A percentile compares a stretch with the other conserved stretches of the same genome.
phyloP scores from a whole-genome alignment of 2,113 vertebrate species.

The Helogale parvula region DNA sequence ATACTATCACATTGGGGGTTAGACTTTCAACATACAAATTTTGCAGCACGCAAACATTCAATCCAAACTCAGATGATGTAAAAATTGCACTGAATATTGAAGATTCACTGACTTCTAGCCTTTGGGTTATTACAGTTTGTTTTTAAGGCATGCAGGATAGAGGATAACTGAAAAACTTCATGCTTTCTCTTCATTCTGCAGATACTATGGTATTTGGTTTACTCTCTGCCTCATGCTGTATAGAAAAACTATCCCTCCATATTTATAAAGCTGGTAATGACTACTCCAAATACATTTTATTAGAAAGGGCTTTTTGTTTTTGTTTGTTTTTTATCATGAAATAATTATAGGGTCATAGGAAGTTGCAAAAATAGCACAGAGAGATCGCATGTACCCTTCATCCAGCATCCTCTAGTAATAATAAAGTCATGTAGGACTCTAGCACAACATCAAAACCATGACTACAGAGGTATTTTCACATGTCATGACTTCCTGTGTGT shows the following conservation, averaged over 20 bases:
- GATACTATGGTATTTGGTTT: background rate
- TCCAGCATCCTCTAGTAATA: background rate
- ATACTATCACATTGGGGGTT: background rate
- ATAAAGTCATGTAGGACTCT: background rate
- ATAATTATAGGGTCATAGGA: background rate
- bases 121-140: background rate
- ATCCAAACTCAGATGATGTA: background rate
- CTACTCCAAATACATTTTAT: background rate
- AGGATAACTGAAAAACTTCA: background rate
- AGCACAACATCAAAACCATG: background rate
- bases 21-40: background rate
- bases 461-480: background rate
- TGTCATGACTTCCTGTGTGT: background rate
- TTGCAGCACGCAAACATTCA: background rate
- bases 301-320: background rate
- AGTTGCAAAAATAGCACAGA: background rate
- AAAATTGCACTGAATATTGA: background rate
- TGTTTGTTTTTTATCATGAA: background rate
- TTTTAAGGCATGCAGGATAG: background rate
- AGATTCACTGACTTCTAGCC: background rate
- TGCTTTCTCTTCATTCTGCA: slow-evolving; percentile 1
- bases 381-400: background rate
- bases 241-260: background rate
- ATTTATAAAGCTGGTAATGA: slow-evolving; percentile 3
- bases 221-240: background rate